Evolutionary conservation across 2,888 invertebrate species (phyloP), one percentile per base, ranked within the genome.

Genomic region (Ophion costatus): DNA sequence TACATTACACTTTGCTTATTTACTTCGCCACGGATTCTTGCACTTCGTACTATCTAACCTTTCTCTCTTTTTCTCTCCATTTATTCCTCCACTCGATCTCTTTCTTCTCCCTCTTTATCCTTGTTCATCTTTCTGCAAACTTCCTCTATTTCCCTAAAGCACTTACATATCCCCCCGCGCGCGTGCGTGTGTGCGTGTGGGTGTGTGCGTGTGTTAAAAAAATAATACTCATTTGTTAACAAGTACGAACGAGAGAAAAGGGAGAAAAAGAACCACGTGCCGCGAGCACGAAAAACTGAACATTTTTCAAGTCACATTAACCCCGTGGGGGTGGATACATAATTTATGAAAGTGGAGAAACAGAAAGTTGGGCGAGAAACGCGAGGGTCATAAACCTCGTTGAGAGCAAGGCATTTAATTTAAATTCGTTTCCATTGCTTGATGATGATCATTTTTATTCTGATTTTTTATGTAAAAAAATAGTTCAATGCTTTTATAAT

Each of bases 331-430:
- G 11, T 10, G 38, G 10, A 38, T 73, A 22, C 22, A 61, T 61
- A 61, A 63, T 74, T 74, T 45, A 63, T 75, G 20, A 51, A 51
- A 17, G 57, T 2, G 22, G 24, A 22, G 38, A 7, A 24, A 22
- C 29, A 56, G 10, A 20, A 56, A 67, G n/a, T 51, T n/a, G 45
- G 29, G n/a, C 24, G 20, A n/a, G 42, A 33, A 51, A 64, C 64
- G 20, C 7, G 51, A 45, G 64, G 56, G 56, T 76, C 75, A 24
- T 38, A 76, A 51, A 64, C 64, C 75, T 63, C 67, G 59, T 59
- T 67, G 7, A 20, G 51, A 79, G 29, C 56, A 78, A 63, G 73
- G 61, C 24, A 57, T 79, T 80, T 80, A 17, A 71, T 83, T 83
- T 56, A 45, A 75, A 83, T 83, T 80, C 75, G 70, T 64, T 64